A percentile compares a stretch with the other conserved stretches of the same genome.
phyloP scores from a whole-genome alignment of 2,113 vertebrate species.

The Hippocampus guttulatus region DNA sequence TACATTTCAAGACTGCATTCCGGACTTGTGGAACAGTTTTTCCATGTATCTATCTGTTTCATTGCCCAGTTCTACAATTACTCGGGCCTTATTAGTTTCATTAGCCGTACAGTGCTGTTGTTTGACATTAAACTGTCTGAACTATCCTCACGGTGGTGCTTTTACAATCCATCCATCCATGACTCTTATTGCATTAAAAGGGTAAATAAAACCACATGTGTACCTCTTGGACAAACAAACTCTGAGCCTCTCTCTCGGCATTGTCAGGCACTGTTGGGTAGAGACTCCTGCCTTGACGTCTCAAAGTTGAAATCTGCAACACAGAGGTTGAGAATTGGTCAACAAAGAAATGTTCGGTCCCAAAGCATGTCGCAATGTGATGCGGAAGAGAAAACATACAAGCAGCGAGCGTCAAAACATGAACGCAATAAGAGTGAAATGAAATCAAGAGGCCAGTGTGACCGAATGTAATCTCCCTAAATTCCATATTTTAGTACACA shows the following conservation, averaged over 20 bases:
- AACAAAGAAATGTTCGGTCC: slow-evolving; percentile 4
- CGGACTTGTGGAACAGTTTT: background rate
- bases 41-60: background rate
- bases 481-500: slow-evolving; percentile 24
- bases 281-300: slow-evolving; percentile 83
- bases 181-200: background rate
- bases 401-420: background rate
- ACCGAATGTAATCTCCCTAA: background rate
- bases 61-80: background rate
- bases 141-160: background rate
- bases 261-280: slow-evolving; percentile 86
- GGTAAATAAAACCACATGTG: background rate
- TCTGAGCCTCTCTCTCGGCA: slow-evolving; percentile 87
- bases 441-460: background rate
- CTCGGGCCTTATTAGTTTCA: background rate
- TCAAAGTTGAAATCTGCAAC: slow-evolving; percentile 82
- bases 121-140: background rate
- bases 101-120: background rate
- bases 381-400: background rate
- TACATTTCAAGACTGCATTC: background rate
- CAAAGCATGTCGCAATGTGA: background rate
- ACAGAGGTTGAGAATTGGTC: slow-evolving; percentile 14
- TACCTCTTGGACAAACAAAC: slow-evolving; percentile 96
- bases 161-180: background rate
- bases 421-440: background rate